phyloP scores from a whole-genome alignment of 2,113 vertebrate genomes.

The Alosa alosa region DNA sequence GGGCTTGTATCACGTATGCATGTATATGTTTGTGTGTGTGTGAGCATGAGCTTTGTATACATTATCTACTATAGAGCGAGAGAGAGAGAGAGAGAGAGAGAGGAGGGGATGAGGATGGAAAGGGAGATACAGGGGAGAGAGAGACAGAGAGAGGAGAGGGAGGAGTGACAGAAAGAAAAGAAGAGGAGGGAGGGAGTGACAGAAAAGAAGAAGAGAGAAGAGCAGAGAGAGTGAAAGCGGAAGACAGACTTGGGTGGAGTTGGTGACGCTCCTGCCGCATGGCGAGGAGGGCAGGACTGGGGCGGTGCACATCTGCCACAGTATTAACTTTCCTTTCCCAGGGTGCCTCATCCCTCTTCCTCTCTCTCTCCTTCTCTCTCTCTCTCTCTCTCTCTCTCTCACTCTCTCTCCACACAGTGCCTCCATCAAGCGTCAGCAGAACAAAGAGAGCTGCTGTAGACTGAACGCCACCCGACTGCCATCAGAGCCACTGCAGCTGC shows the following conservation, averaged over 20 bases:
- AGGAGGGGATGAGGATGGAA: too few species aligned
- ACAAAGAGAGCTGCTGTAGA: conserved; percentile 41
- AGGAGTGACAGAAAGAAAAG: neutral
- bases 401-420: conserved; percentile 39
- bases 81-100: neutral
- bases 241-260: conserved; percentile 24
- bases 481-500: neutral
- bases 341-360: conserved; percentile 64
- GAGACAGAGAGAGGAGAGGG: neutral
- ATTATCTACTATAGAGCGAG: too few species aligned
- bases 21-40: neutral
- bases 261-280: conserved; percentile 77
- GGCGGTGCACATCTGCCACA: conserved; percentile 88
- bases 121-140: neutral
- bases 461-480: conserved; percentile 36
- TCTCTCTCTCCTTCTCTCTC: too few species aligned
- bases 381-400: too few species aligned
- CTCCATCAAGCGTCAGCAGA: conserved; percentile 49
- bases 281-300: conserved; percentile 85
- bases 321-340: conserved; percentile 92
- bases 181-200: neutral
- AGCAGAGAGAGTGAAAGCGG: neutral
- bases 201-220: neutral
- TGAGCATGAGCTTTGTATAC: neutral
- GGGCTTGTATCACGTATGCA: neutral